Conservation (phyloP, 2,113 vertebrate genomes). For the Chaetops frenatus region DNA sequence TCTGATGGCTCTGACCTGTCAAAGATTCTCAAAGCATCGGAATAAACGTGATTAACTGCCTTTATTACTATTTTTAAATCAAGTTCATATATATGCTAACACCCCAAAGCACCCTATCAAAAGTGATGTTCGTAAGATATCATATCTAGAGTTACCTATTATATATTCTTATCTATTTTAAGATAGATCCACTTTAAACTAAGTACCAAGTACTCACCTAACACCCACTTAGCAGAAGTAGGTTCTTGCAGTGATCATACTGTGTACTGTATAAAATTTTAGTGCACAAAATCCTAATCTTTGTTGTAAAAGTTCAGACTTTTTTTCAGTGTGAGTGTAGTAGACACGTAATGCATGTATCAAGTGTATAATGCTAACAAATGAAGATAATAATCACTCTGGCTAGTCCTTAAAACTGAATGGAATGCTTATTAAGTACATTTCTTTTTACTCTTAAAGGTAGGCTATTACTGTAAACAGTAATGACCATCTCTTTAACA, state of each 20-base stretch:
- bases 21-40: background rate
- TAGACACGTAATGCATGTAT: background rate
- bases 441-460: background rate
- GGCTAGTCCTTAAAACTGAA: background rate
- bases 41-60: background rate
- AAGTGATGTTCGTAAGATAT: background rate
- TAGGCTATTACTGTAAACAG: background rate
- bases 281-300: background rate
- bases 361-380: background rate
- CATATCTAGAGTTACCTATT: background rate
- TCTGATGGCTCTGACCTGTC: background rate
- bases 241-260: background rate
- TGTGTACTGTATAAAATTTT: background rate
- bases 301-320: background rate
- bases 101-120: background rate
- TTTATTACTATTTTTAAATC: background rate
- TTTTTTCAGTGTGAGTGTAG: background rate
- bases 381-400: background rate
- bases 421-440: background rate
- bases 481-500: background rate
- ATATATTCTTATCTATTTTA: background rate
- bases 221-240: background rate
- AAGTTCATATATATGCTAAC: background rate
- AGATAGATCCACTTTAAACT: background rate
- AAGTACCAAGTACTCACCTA: background rate